A percentile compares a stretch with the other conserved stretches of the same genome.
These are phyloP conservation scores for Gonocerus acuteangulatus DNA, from an alignment of 2,888 invertebrate species.

Conservation along the genomic window DNA sequence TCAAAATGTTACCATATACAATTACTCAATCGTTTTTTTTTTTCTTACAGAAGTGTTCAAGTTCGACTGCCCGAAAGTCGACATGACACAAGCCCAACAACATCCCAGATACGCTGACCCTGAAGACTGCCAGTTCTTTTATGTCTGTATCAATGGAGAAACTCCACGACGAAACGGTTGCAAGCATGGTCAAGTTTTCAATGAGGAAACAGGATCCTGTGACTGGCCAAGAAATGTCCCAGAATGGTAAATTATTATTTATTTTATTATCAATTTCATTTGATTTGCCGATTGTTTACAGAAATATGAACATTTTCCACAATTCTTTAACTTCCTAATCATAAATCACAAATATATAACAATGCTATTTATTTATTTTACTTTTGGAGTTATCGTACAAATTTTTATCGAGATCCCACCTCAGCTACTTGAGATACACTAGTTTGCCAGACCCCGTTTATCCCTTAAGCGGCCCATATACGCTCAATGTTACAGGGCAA, in stretches of 20 bases:
- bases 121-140: conserved; percentile 85
- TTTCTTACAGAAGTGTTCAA: conserved; percentile 62
- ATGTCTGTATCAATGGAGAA: conserved; percentile 83
- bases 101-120: conserved; percentile 83
- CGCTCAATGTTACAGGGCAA: too few relatives aligned
- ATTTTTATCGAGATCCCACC: too few relatives aligned
- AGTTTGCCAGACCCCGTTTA: too few relatives aligned
- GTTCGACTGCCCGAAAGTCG: conserved; percentile 73
- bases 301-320: too few relatives aligned
- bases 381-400: neutral
- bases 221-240: conserved; percentile 82
- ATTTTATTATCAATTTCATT: neutral
- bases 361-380: too few relatives aligned
- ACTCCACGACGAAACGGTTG: conserved; percentile 79
- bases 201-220: conserved; percentile 67
- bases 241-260: conserved; percentile 63
- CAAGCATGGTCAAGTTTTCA: conserved; percentile 81
- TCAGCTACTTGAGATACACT: too few relatives aligned
- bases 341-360: too few relatives aligned
- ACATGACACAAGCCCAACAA: conserved; percentile 60
- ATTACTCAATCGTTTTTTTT: too few relatives aligned
- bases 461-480: too few relatives aligned
- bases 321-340: too few relatives aligned
- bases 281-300: too few relatives aligned
- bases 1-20: too few relatives aligned